A percentile compares a stretch with the other conserved stretches of the same genome.
phyloP scores from a whole-genome alignment of 2,113 vertebrate species.

The Xiphophorus hellerii region DNA sequence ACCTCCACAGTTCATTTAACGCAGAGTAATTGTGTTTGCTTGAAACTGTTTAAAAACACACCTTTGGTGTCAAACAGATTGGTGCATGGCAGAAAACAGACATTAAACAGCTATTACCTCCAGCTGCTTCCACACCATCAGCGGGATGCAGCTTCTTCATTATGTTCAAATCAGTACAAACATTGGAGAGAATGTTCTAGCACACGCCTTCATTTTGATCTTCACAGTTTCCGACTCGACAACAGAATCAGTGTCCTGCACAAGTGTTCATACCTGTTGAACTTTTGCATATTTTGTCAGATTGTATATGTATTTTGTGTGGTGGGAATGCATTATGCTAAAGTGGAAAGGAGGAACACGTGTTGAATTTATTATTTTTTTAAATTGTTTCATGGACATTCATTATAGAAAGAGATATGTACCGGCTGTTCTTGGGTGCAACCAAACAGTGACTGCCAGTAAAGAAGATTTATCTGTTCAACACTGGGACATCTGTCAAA shows the following conservation, averaged over 20 bases:
- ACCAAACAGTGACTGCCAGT: constrained; percentile 74
- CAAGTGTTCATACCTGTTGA: neutral
- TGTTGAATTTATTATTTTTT: too few species aligned
- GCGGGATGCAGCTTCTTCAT: constrained; percentile 38
- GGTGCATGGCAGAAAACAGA: constrained; percentile 48
- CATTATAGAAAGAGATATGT: constrained; percentile 64
- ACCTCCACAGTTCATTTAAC: constrained; percentile 66
- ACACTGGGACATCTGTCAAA: constrained; percentile 70
- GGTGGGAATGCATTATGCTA: neutral
- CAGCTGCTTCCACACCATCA: constrained; percentile 30
- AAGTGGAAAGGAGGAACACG: neutral
- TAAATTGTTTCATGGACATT: constrained; percentile 50
- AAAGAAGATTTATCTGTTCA: constrained; percentile 74
- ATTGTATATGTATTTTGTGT: neutral
- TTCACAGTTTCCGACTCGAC: neutral
- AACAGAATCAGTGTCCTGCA: neutral
- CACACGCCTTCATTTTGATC: neutral
- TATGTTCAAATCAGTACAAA: constrained; percentile 25
- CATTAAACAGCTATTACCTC: constrained; percentile 62
- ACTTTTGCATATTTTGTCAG: neutral
- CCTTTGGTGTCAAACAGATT: constrained; percentile 50
- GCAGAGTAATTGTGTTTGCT: constrained; percentile 51
- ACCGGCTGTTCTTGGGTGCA: constrained; percentile 54
- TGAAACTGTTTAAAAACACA: constrained; percentile 56
- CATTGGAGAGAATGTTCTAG: constrained; percentile 2